Evolutionary conservation across 2,888 invertebrate genomes (phyloP).

Genomic region (Ptilodon capucinus): DNA sequence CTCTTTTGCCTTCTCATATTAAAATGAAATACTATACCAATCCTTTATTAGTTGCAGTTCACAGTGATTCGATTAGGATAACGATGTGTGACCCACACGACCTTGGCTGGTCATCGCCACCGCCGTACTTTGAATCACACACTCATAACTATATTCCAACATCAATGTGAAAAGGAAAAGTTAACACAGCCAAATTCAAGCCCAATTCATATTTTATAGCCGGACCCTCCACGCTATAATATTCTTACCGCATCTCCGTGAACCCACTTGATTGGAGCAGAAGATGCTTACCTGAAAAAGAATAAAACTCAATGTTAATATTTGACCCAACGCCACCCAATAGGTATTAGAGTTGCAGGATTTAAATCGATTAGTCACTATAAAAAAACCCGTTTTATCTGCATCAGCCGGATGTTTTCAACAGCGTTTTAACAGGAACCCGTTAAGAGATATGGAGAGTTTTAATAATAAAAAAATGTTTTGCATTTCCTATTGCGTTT

Average conservation of each 20-base stretch:
- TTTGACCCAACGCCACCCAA: constrained; percentile 12
- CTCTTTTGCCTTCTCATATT: too few relatives aligned
- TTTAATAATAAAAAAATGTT: constrained; percentile 3
- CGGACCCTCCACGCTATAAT: constrained; percentile 15
- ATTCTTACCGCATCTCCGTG: constrained; percentile 36
- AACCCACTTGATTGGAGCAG: constrained; percentile 9
- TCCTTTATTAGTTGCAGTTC: constrained; percentile 22
- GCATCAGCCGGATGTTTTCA: constrained; percentile 33
- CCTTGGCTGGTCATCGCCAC: constrained; percentile 39
- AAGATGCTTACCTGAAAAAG: constrained; percentile 54
- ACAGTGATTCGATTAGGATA: constrained; percentile 28
- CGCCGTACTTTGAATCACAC: constrained; percentile 51
- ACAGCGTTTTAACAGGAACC: constrained; percentile 19
- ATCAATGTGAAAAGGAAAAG: constrained; percentile 21
- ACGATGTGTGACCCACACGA: constrained; percentile 36
- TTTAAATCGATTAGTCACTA: constrained; percentile 18
- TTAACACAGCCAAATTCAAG: constrained; percentile 25
- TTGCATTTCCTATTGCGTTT: constrained; percentile 5
- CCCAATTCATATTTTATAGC: constrained; percentile 20
- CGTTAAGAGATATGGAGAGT: constrained; percentile 26
- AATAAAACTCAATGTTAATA: constrained; percentile 34
- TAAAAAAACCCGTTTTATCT: constrained; percentile 34
- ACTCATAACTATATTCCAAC: constrained; percentile 30
- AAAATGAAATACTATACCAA: background rate
- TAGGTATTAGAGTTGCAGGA: constrained; percentile 7